phyloP scores from a whole-genome alignment of 2,797 vertebrate genomes.

The Caiman crocodilus region DNA sequence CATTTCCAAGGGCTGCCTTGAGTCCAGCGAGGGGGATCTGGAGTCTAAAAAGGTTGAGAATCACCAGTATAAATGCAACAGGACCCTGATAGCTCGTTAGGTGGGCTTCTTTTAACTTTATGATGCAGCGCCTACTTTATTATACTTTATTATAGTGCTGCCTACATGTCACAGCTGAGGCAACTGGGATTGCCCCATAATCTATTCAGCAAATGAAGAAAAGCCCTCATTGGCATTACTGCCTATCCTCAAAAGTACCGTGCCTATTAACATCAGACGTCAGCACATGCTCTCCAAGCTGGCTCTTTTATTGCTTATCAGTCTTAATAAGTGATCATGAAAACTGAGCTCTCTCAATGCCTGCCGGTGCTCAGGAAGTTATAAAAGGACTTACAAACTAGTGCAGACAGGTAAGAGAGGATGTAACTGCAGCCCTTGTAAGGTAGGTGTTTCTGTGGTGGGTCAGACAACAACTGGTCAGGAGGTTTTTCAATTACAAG shows the following conservation, averaged over 20 bases:
- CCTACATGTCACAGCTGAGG: too few species aligned
- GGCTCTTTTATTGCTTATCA: not conserved
- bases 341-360: too few species aligned
- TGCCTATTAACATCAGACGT: not conserved
- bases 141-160: too few species aligned
- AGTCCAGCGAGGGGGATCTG: too few species aligned
- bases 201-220: not conserved
- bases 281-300: not conserved
- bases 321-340: not conserved
- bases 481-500: too few species aligned
- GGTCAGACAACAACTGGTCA: too few species aligned
- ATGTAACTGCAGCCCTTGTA: not conserved
- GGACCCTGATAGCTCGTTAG: not conserved
- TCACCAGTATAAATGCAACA: too few species aligned
- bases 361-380: not conserved
- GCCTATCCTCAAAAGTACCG: not conserved
- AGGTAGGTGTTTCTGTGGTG: too few species aligned
- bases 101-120: not conserved
- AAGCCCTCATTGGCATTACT: not conserved
- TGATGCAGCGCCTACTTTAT: not conserved
- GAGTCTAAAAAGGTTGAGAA: too few species aligned
- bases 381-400: not conserved
- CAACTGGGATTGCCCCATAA: too few species aligned
- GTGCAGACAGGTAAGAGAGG: not conserved
- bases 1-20: too few species aligned